Base-by-base conservation (phyloP, 2,888 invertebrate species). In the Lissonota sp. region DNA sequence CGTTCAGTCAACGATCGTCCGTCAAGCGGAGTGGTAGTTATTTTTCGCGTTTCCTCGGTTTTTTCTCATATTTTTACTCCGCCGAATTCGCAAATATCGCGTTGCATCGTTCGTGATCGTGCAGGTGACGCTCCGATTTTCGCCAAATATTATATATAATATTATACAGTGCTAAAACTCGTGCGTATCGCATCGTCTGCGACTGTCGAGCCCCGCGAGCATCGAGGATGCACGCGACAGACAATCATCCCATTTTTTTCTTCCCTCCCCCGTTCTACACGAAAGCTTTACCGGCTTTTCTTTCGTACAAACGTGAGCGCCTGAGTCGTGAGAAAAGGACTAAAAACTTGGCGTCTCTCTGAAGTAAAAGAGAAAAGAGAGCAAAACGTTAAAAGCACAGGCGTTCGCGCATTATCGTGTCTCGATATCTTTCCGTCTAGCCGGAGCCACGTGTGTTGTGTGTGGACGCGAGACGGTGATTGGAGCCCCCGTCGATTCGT, bases 61-160 rank as follows among this genome's bases (percentile, higher is more conserved):
- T 42, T 8, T n/a, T 40, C 16, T 51, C 74, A 60, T 26, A 78
- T 80, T 84, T 83, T 83, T 81, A 79, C 10, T 44, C 44, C 26
- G 26, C 8, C 49, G 66, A 84, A 86, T 85, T 88, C 77, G 85
- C 85, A 73, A 74, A 77, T 66, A 55, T 49, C 63, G 26, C 26
- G 26, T 16, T 46, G 82, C 76, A 83, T 63, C 71, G 8, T 67
- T 62, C 74, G 80, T 70, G 58, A 39, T 62, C 71, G 72, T 71
- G 79, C 82, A 89, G 90, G 83, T 73, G 67, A 53, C 78, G 83
- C 75, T 58, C 74, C 80, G 5, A 58, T 78, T 82, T 80, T 86
- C 80, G 84, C 86, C 26, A 26, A 1, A 26, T 26, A 26, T 26
- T 26, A 26, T 26, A 26, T 26, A 26, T 3, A 26, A 26, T 26